phyloP scores from a whole-genome alignment of 2,888 invertebrate genomes.

The Pedicia rivosa region DNA sequence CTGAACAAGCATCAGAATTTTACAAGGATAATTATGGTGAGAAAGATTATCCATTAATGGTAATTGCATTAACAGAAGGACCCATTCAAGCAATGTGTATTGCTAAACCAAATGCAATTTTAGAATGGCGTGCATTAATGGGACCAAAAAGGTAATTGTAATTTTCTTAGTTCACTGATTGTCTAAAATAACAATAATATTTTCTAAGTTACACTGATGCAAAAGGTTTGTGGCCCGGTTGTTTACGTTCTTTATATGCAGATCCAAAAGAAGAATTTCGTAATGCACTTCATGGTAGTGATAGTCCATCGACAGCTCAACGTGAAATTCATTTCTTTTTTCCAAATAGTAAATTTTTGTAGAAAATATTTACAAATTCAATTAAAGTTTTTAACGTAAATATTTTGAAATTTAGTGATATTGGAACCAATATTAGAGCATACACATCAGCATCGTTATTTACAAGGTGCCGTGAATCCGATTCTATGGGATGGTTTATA shows the following conservation, averaged over 20 bases:
- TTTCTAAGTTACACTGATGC: conserved; percentile 39
- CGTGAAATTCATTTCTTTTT: conserved; percentile 81
- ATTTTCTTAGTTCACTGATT: neutral
- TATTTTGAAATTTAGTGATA: conserved; percentile 43
- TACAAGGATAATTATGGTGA: conserved; percentile 60
- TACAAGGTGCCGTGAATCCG: conserved; percentile 47
- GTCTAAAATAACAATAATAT: neutral
- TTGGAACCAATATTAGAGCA: conserved; percentile 52
- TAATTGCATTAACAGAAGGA: conserved; percentile 64
- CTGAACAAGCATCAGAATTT: conserved; percentile 76
- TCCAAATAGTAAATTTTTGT: conserved; percentile 47
- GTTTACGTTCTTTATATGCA: conserved; percentile 57
- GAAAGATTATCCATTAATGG: conserved; percentile 57
- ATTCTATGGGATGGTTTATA: conserved; percentile 44
- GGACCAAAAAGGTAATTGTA: conserved; percentile 49
- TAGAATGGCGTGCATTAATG: conserved; percentile 54
- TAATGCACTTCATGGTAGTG: conserved; percentile 71
- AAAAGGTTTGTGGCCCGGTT: conserved; percentile 51
- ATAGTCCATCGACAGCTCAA: conserved; percentile 43
- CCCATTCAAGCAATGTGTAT: conserved; percentile 56
- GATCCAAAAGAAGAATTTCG: conserved; percentile 40
- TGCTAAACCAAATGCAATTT: conserved; percentile 49
- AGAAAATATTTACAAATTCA: neutral
- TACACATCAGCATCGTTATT: conserved; percentile 49
- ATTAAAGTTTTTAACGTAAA: neutral